Base-by-base conservation (phyloP, 2,113 vertebrate species). In the Gopherus evgoodei region DNA sequence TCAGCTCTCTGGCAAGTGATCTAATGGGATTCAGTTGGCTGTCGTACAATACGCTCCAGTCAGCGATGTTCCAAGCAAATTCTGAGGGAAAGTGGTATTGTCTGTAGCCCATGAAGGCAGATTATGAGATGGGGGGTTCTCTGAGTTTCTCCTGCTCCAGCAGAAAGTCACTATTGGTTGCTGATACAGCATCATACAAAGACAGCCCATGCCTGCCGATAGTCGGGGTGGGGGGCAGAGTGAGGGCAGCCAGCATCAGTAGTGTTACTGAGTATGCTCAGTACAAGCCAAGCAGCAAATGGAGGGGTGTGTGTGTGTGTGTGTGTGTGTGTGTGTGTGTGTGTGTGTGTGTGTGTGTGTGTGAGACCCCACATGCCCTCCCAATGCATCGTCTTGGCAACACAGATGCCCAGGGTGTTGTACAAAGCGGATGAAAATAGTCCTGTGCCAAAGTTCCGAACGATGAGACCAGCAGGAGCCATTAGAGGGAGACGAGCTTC, bases 1-100 rank as follows among this genome's bases (percentile, higher is more conserved):
- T 83, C 56, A 38, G 1, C n/a, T 11, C 52, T 5, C 35, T 0
- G 2, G 62, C 79, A 78, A 84, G 7, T 0, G 0, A 47, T 22
- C 4, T 50, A 6, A 57, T 19, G 2, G 0, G 0, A 83, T 52
- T 62, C 2, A 2, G 3, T 25, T 86, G 44, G 47, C 49, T 79
- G 12, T 29, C 57, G 53, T 35, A 69, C 44, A 84, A 25, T 1
- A 29, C 84, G 53, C 56, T 84, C 86, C 4, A 1, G 27, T 59
- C 22, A 16, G 76, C 21, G 31, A 50, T 49, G 62, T 16, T 42
- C 49, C 24, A 83, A 13, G 76, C 24, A 54, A 81, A 62, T 10
- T 17, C 31, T 8, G 47, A 31, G 22, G 52, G 52, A 25, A 83
- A 27, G 47, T 56, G 11, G 31, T 17, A 50, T 35, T 52, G 49